Evolutionary conservation across 2,113 vertebrate species (phyloP), one percentile per base, ranked within the genome.

Genomic region (Vimba vimba): DNA sequence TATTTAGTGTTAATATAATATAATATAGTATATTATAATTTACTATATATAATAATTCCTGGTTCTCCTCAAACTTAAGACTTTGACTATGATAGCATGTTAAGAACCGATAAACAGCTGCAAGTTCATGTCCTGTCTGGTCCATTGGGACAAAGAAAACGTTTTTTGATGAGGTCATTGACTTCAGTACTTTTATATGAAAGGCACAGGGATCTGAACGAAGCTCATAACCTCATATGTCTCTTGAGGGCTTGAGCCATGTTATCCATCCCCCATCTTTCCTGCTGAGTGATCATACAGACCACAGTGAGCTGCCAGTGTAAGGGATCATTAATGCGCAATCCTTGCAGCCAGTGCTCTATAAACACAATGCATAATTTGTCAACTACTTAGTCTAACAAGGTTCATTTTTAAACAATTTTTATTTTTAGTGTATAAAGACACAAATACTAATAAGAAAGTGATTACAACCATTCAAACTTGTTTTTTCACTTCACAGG

Each of bases 401-500:
- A 55, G 52, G 21, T 57, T 57, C 2, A 13, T 50, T 15, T 50
- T 50, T 50, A 50, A 13, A 50, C 47, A 15, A 4, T 50, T 4
- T 50, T 50, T 13, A 50, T 50, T 50, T 50, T 50, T 50, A 50
- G 47, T 50, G 47, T 50, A 15, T 15, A 52, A 50, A 50, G 13
- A 52, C 50, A 52, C 50, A 15, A 52, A 52, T 17, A 15, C 4
- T 52, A 52, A 52, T 15, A 15, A 13, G 4, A 17, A 52, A 17
- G 50, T 52, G 50, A 52, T 52, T 52, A 52, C 50, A 52, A 52
- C 13, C 50, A 52, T 17, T 17, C 50, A 52, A 52, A 52, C 50
- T 52, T 52, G 4, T 86, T 27, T 27, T 68, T 10, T 85, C 15
- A 79, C 4, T 45, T 59, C 43, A 7, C 90, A 99, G 98, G 90